Percentiles rank a stretch among this genome's conserved stretches.
These are phyloP conservation scores for Hydrocynus forskahlii DNA, from an alignment of 2,797 vertebrate genomes.

Conservation along the genomic window DNA sequence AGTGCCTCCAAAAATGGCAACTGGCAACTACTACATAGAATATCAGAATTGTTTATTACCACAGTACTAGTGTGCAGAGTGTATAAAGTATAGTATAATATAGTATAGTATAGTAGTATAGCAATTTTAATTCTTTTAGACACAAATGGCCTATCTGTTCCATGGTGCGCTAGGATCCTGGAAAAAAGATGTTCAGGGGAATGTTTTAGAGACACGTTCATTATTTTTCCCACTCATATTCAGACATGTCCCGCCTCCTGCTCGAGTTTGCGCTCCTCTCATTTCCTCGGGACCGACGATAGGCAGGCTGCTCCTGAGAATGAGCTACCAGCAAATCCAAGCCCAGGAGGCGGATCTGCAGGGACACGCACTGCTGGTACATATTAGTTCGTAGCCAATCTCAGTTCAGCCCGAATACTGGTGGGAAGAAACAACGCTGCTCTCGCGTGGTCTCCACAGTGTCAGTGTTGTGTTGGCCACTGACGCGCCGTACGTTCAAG, in stretches of 20 bases:
- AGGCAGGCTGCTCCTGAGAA: not conserved
- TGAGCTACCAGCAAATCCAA: not conserved
- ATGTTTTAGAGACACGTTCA: not conserved
- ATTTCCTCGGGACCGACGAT: not conserved
- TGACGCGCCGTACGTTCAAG: constrained; percentile 12
- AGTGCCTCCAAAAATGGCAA: no score
- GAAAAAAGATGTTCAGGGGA: not conserved
- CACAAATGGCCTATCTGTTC: not conserved
- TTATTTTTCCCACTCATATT: not conserved
- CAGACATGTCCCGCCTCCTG: not conserved
- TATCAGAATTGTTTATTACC: no score
- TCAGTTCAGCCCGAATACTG: not conserved
- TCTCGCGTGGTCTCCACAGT: constrained; percentile 35
- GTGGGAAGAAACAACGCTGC: not conserved
- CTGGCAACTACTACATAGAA: no score
- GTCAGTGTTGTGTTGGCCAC: constrained; percentile 53
- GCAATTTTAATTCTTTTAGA: not conserved
- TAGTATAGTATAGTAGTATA: no score
- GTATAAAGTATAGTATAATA: no score
- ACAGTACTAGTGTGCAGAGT: no score
- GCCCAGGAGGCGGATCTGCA: not conserved
- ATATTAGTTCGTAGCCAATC: not conserved
- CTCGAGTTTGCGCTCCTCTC: not conserved
- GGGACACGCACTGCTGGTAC: no score
- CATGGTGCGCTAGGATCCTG: constrained; percentile 39